Percentiles rank a stretch among this genome's conserved stretches.
Conservation (phyloP, 2,113 vertebrate genomes). For the Alces alces region DNA sequence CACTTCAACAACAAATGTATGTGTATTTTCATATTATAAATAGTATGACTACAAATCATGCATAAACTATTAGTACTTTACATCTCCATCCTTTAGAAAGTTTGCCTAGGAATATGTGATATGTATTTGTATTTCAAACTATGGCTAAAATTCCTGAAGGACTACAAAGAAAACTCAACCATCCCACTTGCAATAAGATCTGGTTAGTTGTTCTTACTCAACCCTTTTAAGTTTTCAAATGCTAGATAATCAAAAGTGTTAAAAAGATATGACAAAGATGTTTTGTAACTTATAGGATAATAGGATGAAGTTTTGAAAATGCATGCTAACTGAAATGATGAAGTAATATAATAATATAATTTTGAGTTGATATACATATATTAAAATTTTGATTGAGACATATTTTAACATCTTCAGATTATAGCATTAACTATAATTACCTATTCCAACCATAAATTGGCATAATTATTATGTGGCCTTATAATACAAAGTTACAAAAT, state of each 20-base stretch:
- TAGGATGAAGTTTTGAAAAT: constrained; percentile 33
- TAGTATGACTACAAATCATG: not conserved
- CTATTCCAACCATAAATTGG: not conserved
- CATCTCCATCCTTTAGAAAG: not conserved
- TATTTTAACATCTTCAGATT: not conserved
- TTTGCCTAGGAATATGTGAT: not conserved
- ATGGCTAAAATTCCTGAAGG: not conserved
- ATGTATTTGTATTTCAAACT: not conserved
- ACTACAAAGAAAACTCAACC: not conserved
- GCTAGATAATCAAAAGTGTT: not conserved
- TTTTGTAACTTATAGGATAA: constrained; percentile 6
- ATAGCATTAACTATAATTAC: constrained; percentile 48
- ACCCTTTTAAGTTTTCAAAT: not conserved
- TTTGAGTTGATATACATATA: constrained; percentile 49
- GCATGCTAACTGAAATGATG: constrained; percentile 35
- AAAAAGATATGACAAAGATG: not conserved
- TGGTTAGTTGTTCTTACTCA: not conserved
- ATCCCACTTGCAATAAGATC: not conserved
- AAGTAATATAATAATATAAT: constrained; percentile 42
- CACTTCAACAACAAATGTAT: not conserved
- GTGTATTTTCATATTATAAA: not conserved
- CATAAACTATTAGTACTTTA: not conserved
- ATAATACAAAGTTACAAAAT: constrained; percentile 47
- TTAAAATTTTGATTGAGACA: constrained; percentile 38
- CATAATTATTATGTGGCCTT: constrained; percentile 67